Evolutionary conservation across 2,797 vertebrate genomes (phyloP).

Genomic region (Nothura maculosa): DNA sequence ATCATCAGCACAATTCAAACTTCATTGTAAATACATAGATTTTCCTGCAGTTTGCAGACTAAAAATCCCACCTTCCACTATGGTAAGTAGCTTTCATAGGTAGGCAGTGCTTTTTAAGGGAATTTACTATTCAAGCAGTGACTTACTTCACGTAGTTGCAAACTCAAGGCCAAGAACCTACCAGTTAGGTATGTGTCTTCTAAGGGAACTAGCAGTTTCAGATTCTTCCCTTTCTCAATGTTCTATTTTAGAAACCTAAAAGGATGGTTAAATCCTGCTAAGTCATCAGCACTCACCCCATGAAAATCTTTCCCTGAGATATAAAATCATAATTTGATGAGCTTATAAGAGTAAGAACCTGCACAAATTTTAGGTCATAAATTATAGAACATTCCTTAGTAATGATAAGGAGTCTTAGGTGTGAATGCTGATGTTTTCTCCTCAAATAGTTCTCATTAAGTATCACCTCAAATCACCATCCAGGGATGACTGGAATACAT

Average conservation of each 20-base stretch:
- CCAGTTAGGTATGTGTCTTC: not conserved
- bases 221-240: not conserved
- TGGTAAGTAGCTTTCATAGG: not conserved
- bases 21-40: not conserved
- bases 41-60: not conserved
- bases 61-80: not conserved
- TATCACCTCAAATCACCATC: not conserved
- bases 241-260: conserved; percentile 29
- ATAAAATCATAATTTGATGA: not conserved
- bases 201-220: not conserved
- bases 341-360: not conserved
- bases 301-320: not conserved
- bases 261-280: not conserved
- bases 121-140: not conserved
- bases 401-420: not conserved
- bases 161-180: not conserved
- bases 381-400: not conserved
- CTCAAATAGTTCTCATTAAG: not conserved
- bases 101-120: not conserved
- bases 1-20: not conserved
- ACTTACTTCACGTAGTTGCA: conserved; percentile 1
- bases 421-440: not conserved
- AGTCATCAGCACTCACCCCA: not conserved
- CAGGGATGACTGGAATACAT: not conserved
- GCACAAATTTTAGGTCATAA: not conserved